Base-by-base conservation (phyloP, 2,113 vertebrate genomes). In the Sinosuthora webbiana region DNA sequence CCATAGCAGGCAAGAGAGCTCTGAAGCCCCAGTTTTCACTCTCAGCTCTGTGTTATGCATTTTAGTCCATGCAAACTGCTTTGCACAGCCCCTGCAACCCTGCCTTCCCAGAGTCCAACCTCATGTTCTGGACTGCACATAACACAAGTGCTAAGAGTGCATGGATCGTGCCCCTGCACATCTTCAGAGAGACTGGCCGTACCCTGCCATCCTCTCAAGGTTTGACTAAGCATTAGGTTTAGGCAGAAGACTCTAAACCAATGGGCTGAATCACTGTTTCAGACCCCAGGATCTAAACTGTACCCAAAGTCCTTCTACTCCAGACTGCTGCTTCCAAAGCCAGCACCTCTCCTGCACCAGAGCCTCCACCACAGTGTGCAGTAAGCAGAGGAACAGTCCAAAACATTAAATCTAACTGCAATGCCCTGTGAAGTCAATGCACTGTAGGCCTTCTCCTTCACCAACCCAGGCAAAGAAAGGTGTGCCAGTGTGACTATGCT, bases 161-260 rank as follows among this genome's bases (percentile, higher is more conserved):
- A 45, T 0, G 1, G 59, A 56, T 45, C 0, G 0, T 39, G 42
- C 3, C 35, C 9, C 20, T 63, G 37, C 14, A n/a, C 0, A 0
- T 57, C 37, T 82, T 52, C 33, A 37, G 39, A 82, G 16, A 64
- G 13, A 33, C 35, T 45, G 68, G 50, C 55, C 82, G 42, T 10
- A 56, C n/a, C 60, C 10, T 70, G 50, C 11, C 63, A 33, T 30
- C 35, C 14, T 86, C 71, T 71, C 13, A 17, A 80, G 39, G 31
- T 31, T 76, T 15, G 3, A 30, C 39, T 79, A 50, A 59, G 11
- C 35, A 30, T 15, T 23, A 69, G 33, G 22, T 77, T 77, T 77
- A 73, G 49, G 63, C 35, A 80, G 39, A 63, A 70, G 17, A 25
- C 18, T 90, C 37, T 31, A 86, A 89, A 76, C 4, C 49, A 28